These are phyloP conservation scores for Oncorhynchus tshawytscha DNA, from an alignment of 2,113 vertebrate species.

Conservation along the genomic window DNA sequence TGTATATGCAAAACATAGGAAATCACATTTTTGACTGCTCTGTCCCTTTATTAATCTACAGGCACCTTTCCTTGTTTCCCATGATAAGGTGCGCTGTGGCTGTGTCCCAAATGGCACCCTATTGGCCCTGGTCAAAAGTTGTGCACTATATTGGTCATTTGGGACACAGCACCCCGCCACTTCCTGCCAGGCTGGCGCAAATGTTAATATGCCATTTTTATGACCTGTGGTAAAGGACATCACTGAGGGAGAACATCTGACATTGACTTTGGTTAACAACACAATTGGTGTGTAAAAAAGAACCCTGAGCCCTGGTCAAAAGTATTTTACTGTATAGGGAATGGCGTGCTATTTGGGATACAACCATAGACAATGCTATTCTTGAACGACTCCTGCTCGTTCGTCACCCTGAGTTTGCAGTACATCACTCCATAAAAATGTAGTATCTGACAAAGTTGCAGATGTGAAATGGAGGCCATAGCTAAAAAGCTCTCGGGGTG, in stretches of 20 bases:
- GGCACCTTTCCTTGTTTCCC: too few species aligned
- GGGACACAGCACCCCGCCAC: not conserved
- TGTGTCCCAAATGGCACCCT: not conserved
- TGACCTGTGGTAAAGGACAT: constrained; percentile 3
- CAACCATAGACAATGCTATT: not conserved
- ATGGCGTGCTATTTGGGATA: too few species aligned
- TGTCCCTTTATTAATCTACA: too few species aligned
- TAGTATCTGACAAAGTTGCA: not conserved
- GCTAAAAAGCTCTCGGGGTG: constrained; percentile 5
- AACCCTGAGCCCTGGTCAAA: too few species aligned
- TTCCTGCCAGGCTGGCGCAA: constrained; percentile 1
- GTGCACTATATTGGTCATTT: constrained; percentile 6
- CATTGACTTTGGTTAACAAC: not conserved
- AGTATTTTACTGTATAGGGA: too few species aligned
- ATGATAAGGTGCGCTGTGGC: not conserved
- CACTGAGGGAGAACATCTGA: not conserved
- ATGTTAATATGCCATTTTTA: constrained; percentile 8
- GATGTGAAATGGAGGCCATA: not conserved
- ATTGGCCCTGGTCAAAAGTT: too few species aligned
- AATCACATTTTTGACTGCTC: too few species aligned
- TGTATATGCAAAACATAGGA: too few species aligned
- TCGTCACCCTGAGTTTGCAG: not conserved
- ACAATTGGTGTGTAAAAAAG: not conserved
- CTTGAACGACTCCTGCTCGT: not conserved
- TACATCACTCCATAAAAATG: not conserved